Conservation (phyloP, 2,888 invertebrate genomes). For the Diloba caeruleocephala region DNA sequence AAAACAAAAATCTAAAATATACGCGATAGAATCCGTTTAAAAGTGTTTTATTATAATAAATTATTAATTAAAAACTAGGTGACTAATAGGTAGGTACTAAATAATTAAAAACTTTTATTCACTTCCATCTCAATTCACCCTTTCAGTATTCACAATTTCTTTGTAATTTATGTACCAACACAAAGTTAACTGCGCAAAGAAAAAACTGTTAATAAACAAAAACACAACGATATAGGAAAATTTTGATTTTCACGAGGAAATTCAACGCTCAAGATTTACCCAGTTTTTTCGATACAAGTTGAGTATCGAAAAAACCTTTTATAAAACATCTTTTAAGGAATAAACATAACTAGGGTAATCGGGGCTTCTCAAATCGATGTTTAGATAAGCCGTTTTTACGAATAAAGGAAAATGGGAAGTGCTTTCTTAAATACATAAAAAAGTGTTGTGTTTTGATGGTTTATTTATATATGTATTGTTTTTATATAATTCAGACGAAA, state of each 20-base stretch:
- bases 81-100: too few relatives aligned
- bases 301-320: too few relatives aligned
- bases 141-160: slow-evolving; percentile 23
- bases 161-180: slow-evolving; percentile 42
- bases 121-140: slow-evolving; percentile 16
- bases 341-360: slow-evolving; percentile 37
- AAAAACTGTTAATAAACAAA: slow-evolving; percentile 38
- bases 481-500: too few relatives aligned
- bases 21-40: too few relatives aligned
- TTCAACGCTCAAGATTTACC: slow-evolving; percentile 37
- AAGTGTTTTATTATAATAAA: too few relatives aligned
- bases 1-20: too few relatives aligned
- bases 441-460: not conserved
- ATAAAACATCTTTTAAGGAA: slow-evolving; percentile 37
- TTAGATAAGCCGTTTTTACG: slow-evolving; percentile 36
- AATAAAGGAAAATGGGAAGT: slow-evolving; percentile 31
- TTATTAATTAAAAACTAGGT: too few relatives aligned
- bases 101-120: slow-evolving; percentile 41
- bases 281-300: slow-evolving; percentile 47
- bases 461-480: too few relatives aligned
- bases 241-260: slow-evolving; percentile 44
- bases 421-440: not conserved
- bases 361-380: slow-evolving; percentile 27
- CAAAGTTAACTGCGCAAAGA: slow-evolving; percentile 36
- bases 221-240: slow-evolving; percentile 31